Evolutionary conservation across 1,140 invertebrate species (phyloP).

Genomic region (Drosophila ercepeae): DNA sequence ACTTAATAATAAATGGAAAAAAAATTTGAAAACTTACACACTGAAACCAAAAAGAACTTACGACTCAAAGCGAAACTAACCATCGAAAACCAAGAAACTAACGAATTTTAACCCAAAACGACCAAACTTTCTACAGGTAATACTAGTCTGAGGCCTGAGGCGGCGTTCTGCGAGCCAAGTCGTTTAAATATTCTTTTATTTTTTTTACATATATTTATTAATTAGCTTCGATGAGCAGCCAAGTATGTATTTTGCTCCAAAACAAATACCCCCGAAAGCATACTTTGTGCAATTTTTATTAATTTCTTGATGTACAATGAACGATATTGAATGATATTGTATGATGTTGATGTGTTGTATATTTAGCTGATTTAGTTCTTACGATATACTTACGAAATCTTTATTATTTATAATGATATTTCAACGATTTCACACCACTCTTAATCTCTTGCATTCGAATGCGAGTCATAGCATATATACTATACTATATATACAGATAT

Average conservation of each 20-base stretch:
- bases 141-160: slow-evolving; percentile 7
- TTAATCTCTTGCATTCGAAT: slow-evolving; percentile 52
- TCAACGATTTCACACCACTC: slow-evolving; percentile 29
- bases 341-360: slow-evolving; percentile 65
- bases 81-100: slow-evolving; percentile 57
- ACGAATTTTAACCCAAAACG: slow-evolving; percentile 37
- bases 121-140: slow-evolving; percentile 27
- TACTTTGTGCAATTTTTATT: slow-evolving; percentile 40
- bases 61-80: slow-evolving; percentile 55
- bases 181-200: slow-evolving; percentile 36
- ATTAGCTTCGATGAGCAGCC: slow-evolving; percentile 32
- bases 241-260: slow-evolving; percentile 46
- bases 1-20: slow-evolving; percentile 32
- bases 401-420: slow-evolving; percentile 58
- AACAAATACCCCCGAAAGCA: slow-evolving; percentile 26
- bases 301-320: slow-evolving; percentile 43
- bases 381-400: slow-evolving; percentile 67
- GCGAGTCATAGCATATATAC: slow-evolving; percentile 28
- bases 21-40: slow-evolving; percentile 30
- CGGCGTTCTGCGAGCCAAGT: slow-evolving; percentile 30
- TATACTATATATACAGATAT: slow-evolving; percentile 12
- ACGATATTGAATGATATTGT: slow-evolving; percentile 46
- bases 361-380: slow-evolving; percentile 76
- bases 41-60: slow-evolving; percentile 46
- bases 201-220: slow-evolving; percentile 17